Base-by-base conservation (phyloP, 1,140 invertebrate species). In the Micrasema longulum region DNA sequence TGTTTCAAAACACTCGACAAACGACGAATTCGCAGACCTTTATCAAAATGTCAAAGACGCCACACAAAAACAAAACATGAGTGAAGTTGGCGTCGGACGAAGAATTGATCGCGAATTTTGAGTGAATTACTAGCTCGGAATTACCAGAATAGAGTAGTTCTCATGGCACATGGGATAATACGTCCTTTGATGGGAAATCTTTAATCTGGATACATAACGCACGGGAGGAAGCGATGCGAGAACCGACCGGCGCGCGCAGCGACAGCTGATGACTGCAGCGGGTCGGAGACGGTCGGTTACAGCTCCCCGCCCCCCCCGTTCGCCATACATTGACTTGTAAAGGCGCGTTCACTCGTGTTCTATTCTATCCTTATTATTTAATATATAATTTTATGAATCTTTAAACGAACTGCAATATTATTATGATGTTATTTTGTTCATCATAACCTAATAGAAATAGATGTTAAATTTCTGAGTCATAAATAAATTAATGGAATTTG, bases 221-320 rank as follows among this genome's bases (percentile, higher is more conserved):
- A 43, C 57, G 18, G 12, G 12, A 3, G 22, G 16, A 36, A 10
- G 10, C 3, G 20, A 50, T 22, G 14, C n/a, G n/a, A n/a, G n/a
- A 45, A 7, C 16, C 20, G 18, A 52, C 68, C 53, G 31, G 68
- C 68, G 68, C 55, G 68, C 68, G 68, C 68, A 62, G 55, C 68
- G 23, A 69, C 68, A 69, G 68, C 68, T 69, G 68, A 69, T 45
- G 68, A 69, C 68, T 69, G 68, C 68, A 62, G 36, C 53, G 36
- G 22, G 50, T 36, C 50, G 50, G 68, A 69, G 68, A 69, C 53
- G 55, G 68, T 62, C 68, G 68, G n/a, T 23, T 20, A 12, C 53
- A 38, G 14, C 18, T 45, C 31, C 31, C 43, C 16, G 16, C 66
- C 41, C 41, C 10, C 67, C 14, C 22, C 2, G 18, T 38, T 6